phyloP scores from a whole-genome alignment of 1,140 invertebrate genomes.

The Drosophila auraria region DNA sequence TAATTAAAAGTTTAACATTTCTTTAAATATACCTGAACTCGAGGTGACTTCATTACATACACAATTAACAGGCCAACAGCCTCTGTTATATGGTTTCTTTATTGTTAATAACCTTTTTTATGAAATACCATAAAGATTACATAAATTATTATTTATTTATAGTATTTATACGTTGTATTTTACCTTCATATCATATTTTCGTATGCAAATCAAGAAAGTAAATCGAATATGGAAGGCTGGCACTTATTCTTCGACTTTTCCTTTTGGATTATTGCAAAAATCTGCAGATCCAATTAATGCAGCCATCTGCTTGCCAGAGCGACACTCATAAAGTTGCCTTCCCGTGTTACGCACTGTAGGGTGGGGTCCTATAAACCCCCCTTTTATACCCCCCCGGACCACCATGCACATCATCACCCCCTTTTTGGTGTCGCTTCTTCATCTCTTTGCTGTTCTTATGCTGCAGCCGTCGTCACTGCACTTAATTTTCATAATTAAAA shows the following conservation, averaged over 20 bases:
- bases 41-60: not conserved
- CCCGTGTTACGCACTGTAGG: no score
- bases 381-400: not conserved
- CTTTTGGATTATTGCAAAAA: conserved; percentile 28
- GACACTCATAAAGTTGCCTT: conserved; percentile 33
- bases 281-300: conserved; percentile 46
- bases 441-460: conserved; percentile 55
- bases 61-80: not conserved
- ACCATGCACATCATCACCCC: not conserved
- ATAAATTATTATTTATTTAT: not conserved
- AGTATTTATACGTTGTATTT: not conserved
- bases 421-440: conserved; percentile 47
- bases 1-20: not conserved
- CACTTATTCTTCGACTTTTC: conserved; percentile 3
- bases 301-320: conserved; percentile 41
- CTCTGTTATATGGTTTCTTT: not conserved
- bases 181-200: not conserved
- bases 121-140: not conserved
- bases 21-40: not conserved
- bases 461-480: conserved; percentile 65
- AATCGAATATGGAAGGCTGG: not conserved
- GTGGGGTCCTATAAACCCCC: not conserved
- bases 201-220: not conserved
- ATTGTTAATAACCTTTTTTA: not conserved
- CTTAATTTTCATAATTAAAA: conserved; percentile 83